Percentiles rank a stretch among this genome's conserved stretches.
Conservation (phyloP, 1,140 invertebrate species). For the Eulimnadia texana region DNA sequence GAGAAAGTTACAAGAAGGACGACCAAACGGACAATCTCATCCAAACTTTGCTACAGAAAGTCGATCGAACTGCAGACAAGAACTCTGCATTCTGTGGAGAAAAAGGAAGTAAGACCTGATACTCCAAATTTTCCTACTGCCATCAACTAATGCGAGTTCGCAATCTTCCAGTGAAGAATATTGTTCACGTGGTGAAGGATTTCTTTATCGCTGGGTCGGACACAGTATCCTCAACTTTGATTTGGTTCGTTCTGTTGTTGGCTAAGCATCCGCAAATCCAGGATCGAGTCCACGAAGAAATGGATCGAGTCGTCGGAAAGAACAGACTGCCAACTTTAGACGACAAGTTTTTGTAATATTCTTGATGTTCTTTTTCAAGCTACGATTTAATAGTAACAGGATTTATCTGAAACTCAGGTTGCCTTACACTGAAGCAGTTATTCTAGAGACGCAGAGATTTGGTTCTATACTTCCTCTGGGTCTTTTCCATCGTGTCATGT, state of each 20-base stretch:
- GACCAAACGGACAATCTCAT: not conserved
- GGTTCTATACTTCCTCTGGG: no score
- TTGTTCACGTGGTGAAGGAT: constrained; percentile 32
- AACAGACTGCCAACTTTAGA: constrained; percentile 60
- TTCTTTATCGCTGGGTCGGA: constrained; percentile 87
- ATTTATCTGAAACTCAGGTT: not conserved
- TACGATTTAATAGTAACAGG: not conserved
- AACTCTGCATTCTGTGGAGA: not conserved
- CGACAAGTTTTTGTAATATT: constrained; percentile 33
- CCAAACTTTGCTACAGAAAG: not conserved
- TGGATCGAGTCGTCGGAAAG: constrained; percentile 71
- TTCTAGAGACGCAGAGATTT: not conserved
- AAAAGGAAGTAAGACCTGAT: not conserved
- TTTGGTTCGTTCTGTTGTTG: constrained; percentile 80
- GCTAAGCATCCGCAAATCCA: constrained; percentile 71
- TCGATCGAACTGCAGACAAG: not conserved
- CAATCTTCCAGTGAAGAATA: not conserved
- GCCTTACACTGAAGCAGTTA: constrained; percentile 1
- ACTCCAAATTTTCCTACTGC: not conserved
- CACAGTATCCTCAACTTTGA: constrained; percentile 76
- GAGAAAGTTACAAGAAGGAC: not conserved
- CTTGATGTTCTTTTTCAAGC: not conserved
- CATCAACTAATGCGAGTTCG: not conserved
- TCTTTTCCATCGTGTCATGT: no score
- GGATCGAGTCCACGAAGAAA: constrained; percentile 64